phyloP scores from a whole-genome alignment of 2,113 vertebrate genomes.

The Austrofundulus limnaeus region DNA sequence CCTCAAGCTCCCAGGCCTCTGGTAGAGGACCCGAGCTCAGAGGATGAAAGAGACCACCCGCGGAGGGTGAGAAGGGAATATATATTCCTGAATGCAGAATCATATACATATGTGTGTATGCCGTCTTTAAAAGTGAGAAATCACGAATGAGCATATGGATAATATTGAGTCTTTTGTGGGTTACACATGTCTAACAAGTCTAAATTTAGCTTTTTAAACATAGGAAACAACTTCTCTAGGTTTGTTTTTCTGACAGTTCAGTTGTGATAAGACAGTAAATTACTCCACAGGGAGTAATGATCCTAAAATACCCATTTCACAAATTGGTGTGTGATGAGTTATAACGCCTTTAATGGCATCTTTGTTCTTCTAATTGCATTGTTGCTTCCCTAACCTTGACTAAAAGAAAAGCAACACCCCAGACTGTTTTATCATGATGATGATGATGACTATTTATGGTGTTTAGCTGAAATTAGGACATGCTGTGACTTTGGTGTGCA shows the following conservation, averaged over 20 bases:
- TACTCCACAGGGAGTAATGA: not conserved
- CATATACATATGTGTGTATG: too few relatives aligned
- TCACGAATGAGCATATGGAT: not conserved
- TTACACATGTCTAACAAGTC: not conserved
- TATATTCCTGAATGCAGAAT: not conserved
- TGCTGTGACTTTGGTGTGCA: not conserved
- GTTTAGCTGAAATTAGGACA: not conserved
- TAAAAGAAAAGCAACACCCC: not conserved
- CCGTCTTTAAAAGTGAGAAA: not conserved
- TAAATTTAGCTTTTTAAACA: not conserved
- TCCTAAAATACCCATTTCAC: not conserved
- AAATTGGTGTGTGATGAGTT: not conserved
- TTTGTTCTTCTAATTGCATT: not conserved
- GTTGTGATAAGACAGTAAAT: not conserved
- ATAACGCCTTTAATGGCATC: not conserved
- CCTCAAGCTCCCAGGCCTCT: too few relatives aligned
- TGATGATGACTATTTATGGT: not conserved
- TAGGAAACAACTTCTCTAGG: not conserved
- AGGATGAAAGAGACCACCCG: too few relatives aligned
- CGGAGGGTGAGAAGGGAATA: too few relatives aligned
- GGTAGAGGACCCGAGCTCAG: too few relatives aligned
- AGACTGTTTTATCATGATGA: not conserved
- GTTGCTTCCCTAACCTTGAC: not conserved
- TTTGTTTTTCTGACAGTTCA: not conserved
- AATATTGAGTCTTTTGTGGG: too few relatives aligned